phyloP scores from a whole-genome alignment of 2,888 invertebrate genomes.

The Drosophila koepferae region DNA sequence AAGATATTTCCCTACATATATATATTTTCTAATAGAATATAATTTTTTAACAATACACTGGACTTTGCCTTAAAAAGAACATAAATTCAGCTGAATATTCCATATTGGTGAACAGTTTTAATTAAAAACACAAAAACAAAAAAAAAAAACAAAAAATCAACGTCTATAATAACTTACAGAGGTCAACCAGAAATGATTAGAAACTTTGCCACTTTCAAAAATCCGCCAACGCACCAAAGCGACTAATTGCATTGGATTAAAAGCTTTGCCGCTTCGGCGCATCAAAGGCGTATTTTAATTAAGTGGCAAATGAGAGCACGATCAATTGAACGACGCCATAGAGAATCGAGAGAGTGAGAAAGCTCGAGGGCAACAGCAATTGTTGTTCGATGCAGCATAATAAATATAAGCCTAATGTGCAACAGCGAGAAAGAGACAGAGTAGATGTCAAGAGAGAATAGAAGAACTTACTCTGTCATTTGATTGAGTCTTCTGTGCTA shows the following conservation, averaged over 20 bases:
- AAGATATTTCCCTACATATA: neutral
- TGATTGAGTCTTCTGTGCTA: slow-evolving; percentile 51
- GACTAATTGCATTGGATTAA: slow-evolving; percentile 74
- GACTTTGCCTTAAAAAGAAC: neutral
- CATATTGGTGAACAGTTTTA: slow-evolving; percentile 1
- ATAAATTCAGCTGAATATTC: neutral
- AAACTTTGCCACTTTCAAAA: slow-evolving; percentile 29
- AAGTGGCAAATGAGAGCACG: slow-evolving; percentile 62
- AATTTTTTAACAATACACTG: neutral
- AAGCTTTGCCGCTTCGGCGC: slow-evolving; percentile 64
- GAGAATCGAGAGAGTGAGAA: slow-evolving; percentile 14
- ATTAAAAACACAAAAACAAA: slow-evolving; percentile 17
- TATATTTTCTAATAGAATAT: too few species aligned
- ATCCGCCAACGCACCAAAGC: slow-evolving; percentile 34
- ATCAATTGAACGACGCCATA: slow-evolving; percentile 43
- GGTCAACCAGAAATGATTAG: slow-evolving; percentile 69
- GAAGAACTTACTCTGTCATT: slow-evolving; percentile 13
- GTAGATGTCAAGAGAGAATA: neutral
- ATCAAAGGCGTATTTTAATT: slow-evolving; percentile 75
- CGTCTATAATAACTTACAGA: slow-evolving; percentile 31
- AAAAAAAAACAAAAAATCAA: slow-evolving; percentile 42
- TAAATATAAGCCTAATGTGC: slow-evolving; percentile 44
- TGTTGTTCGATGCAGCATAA: slow-evolving; percentile 53
- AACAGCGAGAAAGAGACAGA: slow-evolving; percentile 42
- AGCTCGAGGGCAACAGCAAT: slow-evolving; percentile 20